Evolutionary conservation across 2,113 vertebrate species (phyloP), one percentile per base, ranked within the genome.

Genomic region (Gymnobelideus leadbeateri): DNA sequence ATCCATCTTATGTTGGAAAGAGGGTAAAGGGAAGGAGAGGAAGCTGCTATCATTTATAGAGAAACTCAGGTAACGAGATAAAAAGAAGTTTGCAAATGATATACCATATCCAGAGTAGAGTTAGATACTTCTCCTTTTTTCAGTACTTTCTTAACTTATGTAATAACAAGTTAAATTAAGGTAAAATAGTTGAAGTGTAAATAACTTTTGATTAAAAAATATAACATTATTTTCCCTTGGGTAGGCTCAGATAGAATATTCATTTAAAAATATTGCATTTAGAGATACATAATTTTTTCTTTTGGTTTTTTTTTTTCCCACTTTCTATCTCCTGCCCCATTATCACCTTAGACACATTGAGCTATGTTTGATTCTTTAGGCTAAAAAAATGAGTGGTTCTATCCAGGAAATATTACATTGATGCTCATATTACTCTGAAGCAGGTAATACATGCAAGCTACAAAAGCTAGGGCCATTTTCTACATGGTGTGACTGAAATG

Each of bases 31-130:
- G n/a, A 84, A 8, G 91, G 28, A 25, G 43, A 24, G 54, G 47
- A 54, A 89, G 24, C 11, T 94, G 25, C 47, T 93, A 2, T 91
- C 31, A 51, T 21, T 52, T 90, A 90, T 50, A 94, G 68, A 21
- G 31, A 90, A 92, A 51, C 50, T 95, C 89, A 97, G 92, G 93
- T n/a, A 89, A 52, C 91, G 50, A 51, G 93, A 94, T 53, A 61
- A 92, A 93, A n/a, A 46, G 54, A 43, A 43, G 28, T 9, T 93
- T 89, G 24, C 89, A 94, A 90, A 94, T 92, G 57, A 77, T 47
- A 89, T 95, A 89, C 89, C 55, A 93, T 68, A 77, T 84, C 53
- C 57, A 95, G 52, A 50, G 91, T 93, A 92, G 89, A 93, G 57
- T 37, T 0, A 1, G 51, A 89, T 28, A 53, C 8, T 43, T 43